Base-by-base conservation (phyloP, 2,113 vertebrate genomes). In the Alouatta palliata region DNA sequence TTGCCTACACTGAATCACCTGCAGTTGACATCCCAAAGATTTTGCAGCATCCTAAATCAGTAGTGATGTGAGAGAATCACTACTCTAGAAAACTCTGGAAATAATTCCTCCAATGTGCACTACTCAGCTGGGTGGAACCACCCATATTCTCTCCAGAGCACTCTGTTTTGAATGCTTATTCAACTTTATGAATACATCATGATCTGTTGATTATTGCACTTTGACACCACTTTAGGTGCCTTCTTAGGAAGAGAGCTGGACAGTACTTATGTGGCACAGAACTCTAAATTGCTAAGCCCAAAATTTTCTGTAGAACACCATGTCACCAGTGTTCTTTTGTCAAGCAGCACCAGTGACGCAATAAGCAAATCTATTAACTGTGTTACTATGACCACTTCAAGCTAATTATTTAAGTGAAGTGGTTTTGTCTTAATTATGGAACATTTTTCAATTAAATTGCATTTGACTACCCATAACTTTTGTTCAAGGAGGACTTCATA, bases 381-480 rank as follows among this genome's bases (percentile, higher is more conserved):
- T 32, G 37, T 81, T 82, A 56, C 56, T 64, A 32, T 47, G 73
- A 82, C 58, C 73, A 80, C 81, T 92, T 95, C 19, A 68, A 66
- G 76, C 52, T 73, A 94, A 96, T 96, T 88, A 93, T 83, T 90
- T 94, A 93, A 96, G 43, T 80, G 64, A 95, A 95, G 95, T 90
- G 80, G 11, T 82, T 98, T 95, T 94, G 89, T 88, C n/a, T 94
- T 97, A 61, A 97, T 95, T 94, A 81, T 82, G 71, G 58, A 52
- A 80, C 58, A 95, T 96, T 87, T 97, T 76, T 94, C 93, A 91
- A 92, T 97, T 95, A 92, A 91, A 88, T 97, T 95, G 70, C 47
- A 83, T 93, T 77, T 68, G 77, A 91, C 73, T 85, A 88, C 35
- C 81, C 85, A 68, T 71, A 97, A 90, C 35, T 85, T 94, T 75